A percentile compares a stretch with the other conserved stretches of the same genome.
Evolutionary conservation across 2,797 vertebrate species (phyloP).

Genomic region (Chelmon rostratus): DNA sequence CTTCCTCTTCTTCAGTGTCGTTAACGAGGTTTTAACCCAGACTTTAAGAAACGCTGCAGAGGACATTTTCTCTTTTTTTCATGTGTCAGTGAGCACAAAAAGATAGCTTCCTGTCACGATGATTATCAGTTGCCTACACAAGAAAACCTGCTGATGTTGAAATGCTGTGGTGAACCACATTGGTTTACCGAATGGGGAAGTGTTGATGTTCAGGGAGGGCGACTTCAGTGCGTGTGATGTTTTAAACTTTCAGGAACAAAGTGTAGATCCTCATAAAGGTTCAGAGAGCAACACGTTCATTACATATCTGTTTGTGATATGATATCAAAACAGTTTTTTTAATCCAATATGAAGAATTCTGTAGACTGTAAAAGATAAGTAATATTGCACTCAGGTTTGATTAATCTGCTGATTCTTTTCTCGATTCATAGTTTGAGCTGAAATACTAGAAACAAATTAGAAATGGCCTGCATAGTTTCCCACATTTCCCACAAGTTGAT

Average conservation of each 20-base stretch:
- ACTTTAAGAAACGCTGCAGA: not conserved
- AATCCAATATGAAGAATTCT: not conserved
- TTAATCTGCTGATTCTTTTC: not conserved
- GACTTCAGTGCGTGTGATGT: not conserved
- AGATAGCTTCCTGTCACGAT: conserved; percentile 56
- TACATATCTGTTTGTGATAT: not conserved
- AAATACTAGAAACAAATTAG: not conserved
- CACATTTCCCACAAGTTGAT: not conserved
- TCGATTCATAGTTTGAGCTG: not conserved
- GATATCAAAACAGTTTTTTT: not conserved
- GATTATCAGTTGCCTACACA: conserved; percentile 35
- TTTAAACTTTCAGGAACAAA: not conserved
- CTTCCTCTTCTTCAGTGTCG: conserved; percentile 7
- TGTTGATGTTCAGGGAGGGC: conserved; percentile 16
- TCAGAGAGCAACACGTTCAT: not conserved
- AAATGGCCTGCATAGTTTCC: no score
- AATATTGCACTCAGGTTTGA: not conserved
- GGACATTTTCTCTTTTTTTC: not conserved
- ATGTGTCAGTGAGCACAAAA: conserved; percentile 18
- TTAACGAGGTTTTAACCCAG: no score
- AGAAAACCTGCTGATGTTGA: conserved; percentile 48
- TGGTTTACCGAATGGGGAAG: conserved; percentile 67
- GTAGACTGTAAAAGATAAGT: not conserved
- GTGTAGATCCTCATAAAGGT: not conserved
- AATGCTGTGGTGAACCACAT: conserved; percentile 58